Evolutionary conservation across 1,140 invertebrate species (phyloP), one percentile per base, ranked within the genome.

Genomic region (Drosophila nigrodunni): DNA sequence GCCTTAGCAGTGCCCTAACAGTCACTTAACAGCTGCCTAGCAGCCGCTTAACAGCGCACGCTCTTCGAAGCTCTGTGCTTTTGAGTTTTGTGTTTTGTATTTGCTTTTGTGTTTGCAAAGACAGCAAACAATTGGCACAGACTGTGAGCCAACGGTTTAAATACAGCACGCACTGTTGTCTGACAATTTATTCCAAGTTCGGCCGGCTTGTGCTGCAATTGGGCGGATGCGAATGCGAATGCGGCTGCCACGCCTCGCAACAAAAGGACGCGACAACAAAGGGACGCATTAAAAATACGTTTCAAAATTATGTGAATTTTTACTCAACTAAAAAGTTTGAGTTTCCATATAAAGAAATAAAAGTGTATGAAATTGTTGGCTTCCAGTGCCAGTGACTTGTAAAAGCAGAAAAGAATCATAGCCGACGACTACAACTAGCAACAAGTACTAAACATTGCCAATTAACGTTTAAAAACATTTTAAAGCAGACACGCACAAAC

Each of bases 151-250:
- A 46, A 49, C 70, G 79, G 70, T 89, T 88, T 88, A 88, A 88
- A 88, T 88, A 88, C 83, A 69, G 83, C 70, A 75, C 80, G 83
- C 80, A 83, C 85, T 59, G 83, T 65, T 77, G 80, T 88, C 70
- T 88, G 80, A 66, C 85, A 83, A 83, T 83, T 88, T 88, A 88
- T 89, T 88, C 85, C 77, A 83, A 89, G 83, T 89, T 89, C 74
- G 80, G 80, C 83, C 83, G 83, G 83, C 83, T 89, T 88, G 88
- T 87, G 83, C 80, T 65, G 80, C 83, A 77, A 60, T 80, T 80
- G 80, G 49, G 25, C 64, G 59, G 67, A 59, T 68, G 68, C 61
- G 25, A 30, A 30, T 30, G 25, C 41, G 41, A n/a, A 43, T 13
- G 41, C 41, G 43, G 69, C 54, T 76, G 70, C 47, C 69, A 35